A percentile compares a stretch with the other conserved stretches of the same genome.
These are phyloP conservation scores for Huso huso DNA, from an alignment of 2,797 vertebrate species.

Conservation along the genomic window DNA sequence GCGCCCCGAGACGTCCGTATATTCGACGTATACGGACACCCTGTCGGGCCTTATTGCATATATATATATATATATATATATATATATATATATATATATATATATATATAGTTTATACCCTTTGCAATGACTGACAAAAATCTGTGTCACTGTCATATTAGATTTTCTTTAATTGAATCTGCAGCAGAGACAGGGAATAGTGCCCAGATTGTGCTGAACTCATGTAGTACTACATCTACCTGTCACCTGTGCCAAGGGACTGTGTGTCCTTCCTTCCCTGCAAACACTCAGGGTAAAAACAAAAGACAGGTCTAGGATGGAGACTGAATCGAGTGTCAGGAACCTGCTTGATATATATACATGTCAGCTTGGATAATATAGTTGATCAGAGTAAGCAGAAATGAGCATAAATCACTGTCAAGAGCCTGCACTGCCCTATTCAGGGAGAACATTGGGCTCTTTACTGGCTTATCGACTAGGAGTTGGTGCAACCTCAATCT, in stretches of 20 bases:
- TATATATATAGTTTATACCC: neutral
- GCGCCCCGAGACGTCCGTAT: no score
- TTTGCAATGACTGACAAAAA: neutral
- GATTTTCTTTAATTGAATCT: neutral
- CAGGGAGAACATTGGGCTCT: conserved; percentile 13
- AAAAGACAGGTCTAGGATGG: conserved; percentile 27
- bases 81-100: no score
- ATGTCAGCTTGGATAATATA: conserved; percentile 56
- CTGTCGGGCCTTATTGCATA: no score
- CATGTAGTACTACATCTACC: conserved; percentile 15
- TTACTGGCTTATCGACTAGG: conserved; percentile 26
- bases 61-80: no score
- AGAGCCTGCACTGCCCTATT: conserved; percentile 38
- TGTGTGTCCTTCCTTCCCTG: conserved; percentile 11
- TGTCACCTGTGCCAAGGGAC: conserved; percentile 24
- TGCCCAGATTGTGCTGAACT: conserved; percentile 21
- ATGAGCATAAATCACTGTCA: conserved; percentile 66
- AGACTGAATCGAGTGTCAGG: conserved; percentile 28
- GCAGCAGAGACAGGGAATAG: neutral
- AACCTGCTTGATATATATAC: conserved; percentile 37
- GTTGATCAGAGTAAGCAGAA: conserved; percentile 32
- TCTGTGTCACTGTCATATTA: neutral
- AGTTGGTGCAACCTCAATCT: conserved; percentile 31
- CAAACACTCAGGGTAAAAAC: conserved; percentile 25
- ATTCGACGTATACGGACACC: no score